Evolutionary conservation across 2,113 vertebrate species (phyloP).

Genomic region (Lonchura striata): DNA sequence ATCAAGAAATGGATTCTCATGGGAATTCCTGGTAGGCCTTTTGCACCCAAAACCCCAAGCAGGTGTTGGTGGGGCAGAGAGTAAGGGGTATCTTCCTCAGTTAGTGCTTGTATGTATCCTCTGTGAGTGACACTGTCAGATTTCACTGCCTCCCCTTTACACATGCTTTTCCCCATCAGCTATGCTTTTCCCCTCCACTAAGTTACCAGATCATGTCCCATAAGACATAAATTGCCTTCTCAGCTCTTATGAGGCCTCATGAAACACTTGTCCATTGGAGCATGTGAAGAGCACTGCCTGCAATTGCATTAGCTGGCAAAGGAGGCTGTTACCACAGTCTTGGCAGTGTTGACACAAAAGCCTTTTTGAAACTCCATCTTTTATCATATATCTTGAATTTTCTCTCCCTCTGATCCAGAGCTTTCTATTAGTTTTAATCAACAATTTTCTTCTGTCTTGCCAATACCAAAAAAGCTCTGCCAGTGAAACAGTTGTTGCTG

Average conservation of each 20-base stretch:
- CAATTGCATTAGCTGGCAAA: neutral
- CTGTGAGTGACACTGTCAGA: neutral
- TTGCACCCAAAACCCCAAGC: neutral
- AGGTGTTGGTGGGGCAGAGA: neutral
- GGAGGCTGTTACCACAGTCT: neutral
- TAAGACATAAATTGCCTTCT: neutral
- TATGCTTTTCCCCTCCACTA: neutral
- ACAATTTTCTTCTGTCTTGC: neutral
- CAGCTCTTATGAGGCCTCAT: neutral
- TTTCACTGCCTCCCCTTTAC: neutral
- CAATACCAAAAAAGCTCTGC: neutral
- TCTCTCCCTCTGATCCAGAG: neutral
- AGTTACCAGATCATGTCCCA: neutral
- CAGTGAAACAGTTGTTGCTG: neutral
- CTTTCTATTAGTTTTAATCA: neutral
- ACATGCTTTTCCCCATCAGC: neutral
- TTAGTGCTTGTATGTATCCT: neutral
- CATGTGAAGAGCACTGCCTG: neutral
- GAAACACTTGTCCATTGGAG: neutral
- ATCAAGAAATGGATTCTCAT: neutral
- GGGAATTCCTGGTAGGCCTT: neutral
- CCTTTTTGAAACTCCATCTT: neutral
- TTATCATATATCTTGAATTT: neutral
- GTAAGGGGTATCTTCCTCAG: neutral
- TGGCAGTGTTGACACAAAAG: neutral